Conservation (phyloP, 92 coral and sea anemone genomes). For the Heteractis magnifica region DNA sequence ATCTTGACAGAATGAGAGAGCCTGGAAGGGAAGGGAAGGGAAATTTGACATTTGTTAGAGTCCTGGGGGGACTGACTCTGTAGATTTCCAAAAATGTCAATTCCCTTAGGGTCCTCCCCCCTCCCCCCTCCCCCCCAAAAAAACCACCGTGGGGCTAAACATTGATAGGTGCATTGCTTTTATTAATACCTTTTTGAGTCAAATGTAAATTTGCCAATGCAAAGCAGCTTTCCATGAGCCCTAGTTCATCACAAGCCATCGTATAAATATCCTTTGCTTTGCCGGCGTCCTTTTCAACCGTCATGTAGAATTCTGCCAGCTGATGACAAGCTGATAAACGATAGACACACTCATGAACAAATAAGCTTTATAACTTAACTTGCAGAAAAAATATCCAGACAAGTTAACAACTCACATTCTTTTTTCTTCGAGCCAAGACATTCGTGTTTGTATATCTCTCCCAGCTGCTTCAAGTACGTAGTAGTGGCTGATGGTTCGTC, state of each 20-base stretch:
- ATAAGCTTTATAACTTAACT: no score
- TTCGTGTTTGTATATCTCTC: conserved; percentile 84
- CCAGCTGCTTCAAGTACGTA: conserved; percentile 51
- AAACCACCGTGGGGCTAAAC: no score
- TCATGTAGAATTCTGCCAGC: conserved; percentile 91
- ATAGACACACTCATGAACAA: no score
- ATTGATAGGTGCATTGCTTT: no score
- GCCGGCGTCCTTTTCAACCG: conserved; percentile 69
- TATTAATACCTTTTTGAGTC: conserved; percentile 68
- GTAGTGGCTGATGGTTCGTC: conserved; percentile 33
- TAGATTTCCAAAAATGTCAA: no score
- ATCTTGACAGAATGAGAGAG: no score
- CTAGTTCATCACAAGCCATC: conserved; percentile 82
- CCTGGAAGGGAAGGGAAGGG: no score
- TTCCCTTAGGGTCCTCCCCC: no score
- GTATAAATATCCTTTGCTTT: conserved; percentile 83
- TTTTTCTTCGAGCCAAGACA: conserved; percentile 79
- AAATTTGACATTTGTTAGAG: no score
- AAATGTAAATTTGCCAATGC: conserved; percentile 87
- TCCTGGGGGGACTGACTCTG: no score
- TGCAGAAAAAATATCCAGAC: no score
- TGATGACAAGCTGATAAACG: conserved; percentile 77
- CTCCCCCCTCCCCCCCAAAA: no score
- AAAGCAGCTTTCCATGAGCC: conserved; percentile 86
- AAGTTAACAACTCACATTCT: conserved; percentile 66